Base-by-base conservation (phyloP, 2,888 invertebrate genomes). In the Neoaliturus tenellus region DNA sequence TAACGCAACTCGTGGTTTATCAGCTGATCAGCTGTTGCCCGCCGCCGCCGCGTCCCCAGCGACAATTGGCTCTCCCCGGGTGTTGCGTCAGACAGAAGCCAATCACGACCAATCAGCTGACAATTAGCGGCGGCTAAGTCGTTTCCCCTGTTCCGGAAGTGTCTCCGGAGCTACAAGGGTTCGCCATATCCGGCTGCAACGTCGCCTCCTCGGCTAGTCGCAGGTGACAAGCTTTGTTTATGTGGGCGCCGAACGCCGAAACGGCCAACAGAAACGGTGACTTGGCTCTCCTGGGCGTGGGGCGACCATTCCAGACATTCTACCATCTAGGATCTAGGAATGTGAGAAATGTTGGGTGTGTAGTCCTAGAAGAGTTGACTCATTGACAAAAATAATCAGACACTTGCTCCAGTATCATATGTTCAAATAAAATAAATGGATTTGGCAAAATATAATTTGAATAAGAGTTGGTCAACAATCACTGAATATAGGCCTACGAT, bases 111-210 rank as follows among this genome's bases (percentile, higher is more conserved):
- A 75, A 75, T 75, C 73, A 44, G 8, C 44, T n/a, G 73, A 39
- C 44, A 44, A 44, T 75, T 75, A 75, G 28, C 73, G 20, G 73
- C 55, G 39, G 71, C 75, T 78, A 78, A 78, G 78, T 55, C 78
- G 78, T 51, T 78, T 78, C 78, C 55, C 28, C 51, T 78, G 78
- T 78, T 17, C 55, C 78, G 78, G 78, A 78, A 78, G 78, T 78
- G 78, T 78, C 78, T 4, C 55, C 17, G 17, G 55, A 78, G 78
- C 20, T 51, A 78, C 78, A 78, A 51, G 78, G 78, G 78, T 78
- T 78, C 23, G 78, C 78, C 78, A 78, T 78, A 48, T 78, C 78
- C 78, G 78, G 31, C 23, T 17, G 31, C 58, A n/a, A 14, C 5
- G 69, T 33, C 62, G 62, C 25, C 25, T 28, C 62, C 62, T 55